These are phyloP conservation scores for Rana temporaria DNA, from an alignment of 2,113 vertebrate genomes.

Conservation along the genomic window DNA sequence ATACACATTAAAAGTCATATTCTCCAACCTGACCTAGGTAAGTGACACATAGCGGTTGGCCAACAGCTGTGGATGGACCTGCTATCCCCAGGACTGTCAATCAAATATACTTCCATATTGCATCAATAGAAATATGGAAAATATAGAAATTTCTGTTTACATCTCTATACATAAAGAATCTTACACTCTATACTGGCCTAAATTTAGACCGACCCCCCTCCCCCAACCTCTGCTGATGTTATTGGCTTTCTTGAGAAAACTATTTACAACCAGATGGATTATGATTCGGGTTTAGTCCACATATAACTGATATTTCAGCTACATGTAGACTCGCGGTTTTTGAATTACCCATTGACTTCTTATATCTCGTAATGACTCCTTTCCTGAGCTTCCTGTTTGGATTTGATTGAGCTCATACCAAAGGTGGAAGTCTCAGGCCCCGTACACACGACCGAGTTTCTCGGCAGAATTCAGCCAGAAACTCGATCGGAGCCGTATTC, in stretches of 20 bases:
- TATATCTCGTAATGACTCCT: no score
- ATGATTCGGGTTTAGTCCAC: no score
- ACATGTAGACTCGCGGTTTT: no score
- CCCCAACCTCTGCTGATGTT: neutral
- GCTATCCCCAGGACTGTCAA: constrained; percentile 75
- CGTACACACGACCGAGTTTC: no score
- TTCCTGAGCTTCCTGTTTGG: no score
- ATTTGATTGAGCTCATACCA: no score
- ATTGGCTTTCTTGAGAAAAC: neutral
- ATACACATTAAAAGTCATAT: constrained; percentile 73
- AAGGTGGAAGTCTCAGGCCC: no score
- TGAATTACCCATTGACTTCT: no score
- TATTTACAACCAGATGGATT: constrained; percentile 25
- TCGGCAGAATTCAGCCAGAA: no score
- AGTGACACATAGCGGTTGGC: constrained; percentile 65
- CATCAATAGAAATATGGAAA: neutral
- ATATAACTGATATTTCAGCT: no score
- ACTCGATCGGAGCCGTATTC: no score
- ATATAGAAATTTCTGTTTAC: constrained; percentile 19
- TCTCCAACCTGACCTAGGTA: constrained; percentile 76
- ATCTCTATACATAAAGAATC: constrained; percentile 19
- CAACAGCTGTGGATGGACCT: constrained; percentile 75
- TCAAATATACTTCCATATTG: constrained; percentile 53
- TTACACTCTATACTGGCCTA: constrained; percentile 51
- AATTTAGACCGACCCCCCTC: neutral